These are phyloP conservation scores for honey bee (Apis mellifera) DNA, from an alignment of 1,140 invertebrate species.

Conservation along the genomic window Amel_HAv3.1 CM009946.2:2727001-2727500, in stretches of 20 bases:
- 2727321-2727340: slow-evolving; percentile 2
- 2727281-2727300: too few relatives aligned
- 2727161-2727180: slow-evolving; percentile 31
- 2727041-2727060: slow-evolving; percentile 7
- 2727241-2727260: background rate
- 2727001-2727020: background rate
- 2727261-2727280: background rate
- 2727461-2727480: background rate
- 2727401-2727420: background rate
- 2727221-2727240: background rate
- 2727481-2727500: too few relatives aligned
- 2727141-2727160: background rate
- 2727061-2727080: slow-evolving; percentile 16
- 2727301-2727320: background rate
- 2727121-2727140: background rate
- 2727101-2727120: background rate
- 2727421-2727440: background rate
- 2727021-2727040: background rate
- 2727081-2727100: background rate
- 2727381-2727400: background rate
- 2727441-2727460: background rate
- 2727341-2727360: background rate
- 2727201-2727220: slow-evolving; percentile 39
- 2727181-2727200: slow-evolving; percentile 14
- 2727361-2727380: background rate